These are phyloP conservation scores for Phymanthus crucifer DNA, from an alignment of 92 coral and sea anemone species.

Conservation along the genomic window DNA sequence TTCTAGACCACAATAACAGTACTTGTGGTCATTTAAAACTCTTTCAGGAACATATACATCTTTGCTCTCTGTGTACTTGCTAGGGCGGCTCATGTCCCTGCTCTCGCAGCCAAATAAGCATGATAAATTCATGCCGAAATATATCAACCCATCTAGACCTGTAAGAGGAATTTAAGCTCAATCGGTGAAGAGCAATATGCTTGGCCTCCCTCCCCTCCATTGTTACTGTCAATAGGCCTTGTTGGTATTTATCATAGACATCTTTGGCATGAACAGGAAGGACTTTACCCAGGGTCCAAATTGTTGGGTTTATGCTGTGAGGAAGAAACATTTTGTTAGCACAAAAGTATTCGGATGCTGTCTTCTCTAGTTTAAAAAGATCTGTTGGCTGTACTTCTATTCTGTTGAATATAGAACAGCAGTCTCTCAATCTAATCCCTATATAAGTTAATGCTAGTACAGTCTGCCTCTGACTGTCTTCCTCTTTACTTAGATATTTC, in stretches of 20 bases:
- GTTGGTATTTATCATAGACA: slow-evolving; percentile 44
- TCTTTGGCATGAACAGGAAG: slow-evolving; percentile 45
- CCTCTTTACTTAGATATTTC: slow-evolving; percentile 36
- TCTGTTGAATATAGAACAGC: slow-evolving; percentile 37
- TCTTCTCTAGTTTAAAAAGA: slow-evolving; percentile 17
- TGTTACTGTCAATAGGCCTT: slow-evolving; percentile 51
- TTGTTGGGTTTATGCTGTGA: slow-evolving; percentile 45
- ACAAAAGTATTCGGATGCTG: slow-evolving; percentile 25
- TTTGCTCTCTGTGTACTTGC: slow-evolving; percentile 50
- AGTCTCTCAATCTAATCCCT: slow-evolving; percentile 56
- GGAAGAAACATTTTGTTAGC: slow-evolving; percentile 42
- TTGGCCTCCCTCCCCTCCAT: slow-evolving; percentile 58
- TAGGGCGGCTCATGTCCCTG: slow-evolving; percentile 43
- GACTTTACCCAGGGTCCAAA: slow-evolving; percentile 49
- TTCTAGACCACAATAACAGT: slow-evolving; percentile 65
- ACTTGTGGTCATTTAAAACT: slow-evolving; percentile 48
- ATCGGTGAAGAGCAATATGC: slow-evolving; percentile 43
- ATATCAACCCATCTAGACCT: slow-evolving; percentile 42
- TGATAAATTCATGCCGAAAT: slow-evolving; percentile 57
- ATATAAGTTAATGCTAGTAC: slow-evolving; percentile 30
- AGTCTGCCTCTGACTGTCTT: slow-evolving; percentile 41
- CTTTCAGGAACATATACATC: slow-evolving; percentile 45
- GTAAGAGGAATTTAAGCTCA: slow-evolving; percentile 37
- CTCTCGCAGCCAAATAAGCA: slow-evolving; percentile 63
- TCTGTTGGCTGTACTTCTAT: slow-evolving; percentile 14